phyloP scores from a whole-genome alignment of 2,797 vertebrate genomes.

The Schizopygopsis malacanthus region DNA sequence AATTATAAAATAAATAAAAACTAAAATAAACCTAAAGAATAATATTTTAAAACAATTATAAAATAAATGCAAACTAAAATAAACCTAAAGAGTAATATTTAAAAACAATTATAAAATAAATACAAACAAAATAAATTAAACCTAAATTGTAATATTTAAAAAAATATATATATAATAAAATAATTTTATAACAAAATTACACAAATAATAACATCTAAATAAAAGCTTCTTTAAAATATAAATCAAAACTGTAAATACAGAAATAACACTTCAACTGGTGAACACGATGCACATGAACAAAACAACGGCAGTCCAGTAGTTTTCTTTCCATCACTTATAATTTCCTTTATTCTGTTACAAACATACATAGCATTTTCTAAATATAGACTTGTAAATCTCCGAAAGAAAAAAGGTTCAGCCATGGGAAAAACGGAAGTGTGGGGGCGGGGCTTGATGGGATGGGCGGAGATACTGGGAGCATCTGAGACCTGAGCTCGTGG shows the following conservation, averaged over 20 bases:
- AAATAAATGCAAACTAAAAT: no score
- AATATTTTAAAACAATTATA: no score
- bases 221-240: neutral
- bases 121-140: no score
- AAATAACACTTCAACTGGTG: neutral
- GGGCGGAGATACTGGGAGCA: no score
- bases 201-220: neutral
- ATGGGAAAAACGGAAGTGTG: slow-evolving; percentile 72
- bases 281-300: neutral
- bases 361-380: slow-evolving; percentile 91
- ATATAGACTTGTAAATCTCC: slow-evolving; percentile 89
- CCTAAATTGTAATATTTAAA: neutral
- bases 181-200: neutral
- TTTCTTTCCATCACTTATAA: slow-evolving; percentile 66
- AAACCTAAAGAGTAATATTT: neutral
- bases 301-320: slow-evolving; percentile 20
- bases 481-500: slow-evolving; percentile 43
- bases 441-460: neutral
- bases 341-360: slow-evolving; percentile 88
- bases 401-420: slow-evolving; percentile 78
- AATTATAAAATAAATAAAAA: no score
- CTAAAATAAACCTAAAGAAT: no score
- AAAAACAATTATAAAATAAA: neutral
- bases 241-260: neutral
- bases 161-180: neutral